These are phyloP conservation scores for Symphodus melops DNA, from an alignment of 2,113 vertebrate species.

Conservation along the genomic window DNA sequence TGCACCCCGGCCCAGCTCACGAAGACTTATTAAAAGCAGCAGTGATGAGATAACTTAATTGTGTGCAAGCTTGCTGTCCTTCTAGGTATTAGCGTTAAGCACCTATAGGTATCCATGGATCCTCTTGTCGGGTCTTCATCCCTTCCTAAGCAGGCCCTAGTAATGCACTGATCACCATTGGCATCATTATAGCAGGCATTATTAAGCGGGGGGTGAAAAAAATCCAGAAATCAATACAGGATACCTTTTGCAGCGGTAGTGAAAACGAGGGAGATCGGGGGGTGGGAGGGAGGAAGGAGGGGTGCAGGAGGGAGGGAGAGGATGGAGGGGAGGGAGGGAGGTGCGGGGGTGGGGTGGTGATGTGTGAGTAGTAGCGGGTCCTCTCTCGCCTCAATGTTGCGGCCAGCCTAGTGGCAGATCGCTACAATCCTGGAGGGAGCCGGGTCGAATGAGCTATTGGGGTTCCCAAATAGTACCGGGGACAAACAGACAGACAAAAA, in stretches of 20 bases:
- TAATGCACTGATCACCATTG: constrained; percentile 78
- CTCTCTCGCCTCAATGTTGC: constrained; percentile 85
- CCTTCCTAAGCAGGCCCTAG: constrained; percentile 44
- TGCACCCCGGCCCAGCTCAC: constrained; percentile 20
- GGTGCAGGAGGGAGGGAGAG: constrained; percentile 21
- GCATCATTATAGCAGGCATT: constrained; percentile 80
- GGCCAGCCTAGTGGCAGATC: constrained; percentile 85
- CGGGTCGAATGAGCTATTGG: constrained; percentile 83
- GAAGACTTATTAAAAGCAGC: constrained; percentile 59
- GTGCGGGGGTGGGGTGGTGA: constrained; percentile 73
- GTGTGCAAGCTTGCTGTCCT: constrained; percentile 45
- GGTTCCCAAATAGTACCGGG: constrained; percentile 83
- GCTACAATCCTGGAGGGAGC: constrained; percentile 85
- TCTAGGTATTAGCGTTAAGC: constrained; percentile 53
- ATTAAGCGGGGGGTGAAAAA: constrained; percentile 64
- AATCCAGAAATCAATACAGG: constrained; percentile 82
- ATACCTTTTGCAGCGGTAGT: constrained; percentile 84
- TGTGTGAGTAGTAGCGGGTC: constrained; percentile 86
- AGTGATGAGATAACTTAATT: constrained; percentile 65
- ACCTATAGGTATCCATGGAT: constrained; percentile 59
- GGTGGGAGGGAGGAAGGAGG: not conserved
- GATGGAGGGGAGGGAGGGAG: constrained; percentile 34
- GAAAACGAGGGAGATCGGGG: constrained; percentile 78
- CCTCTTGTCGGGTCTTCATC: constrained; percentile 54
- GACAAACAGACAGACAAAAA: constrained; percentile 75